A percentile compares a stretch with the other conserved stretches of the same genome.
Evolutionary conservation across 2,797 vertebrate species (phyloP).

Genomic region (Semotilus atromaculatus): DNA sequence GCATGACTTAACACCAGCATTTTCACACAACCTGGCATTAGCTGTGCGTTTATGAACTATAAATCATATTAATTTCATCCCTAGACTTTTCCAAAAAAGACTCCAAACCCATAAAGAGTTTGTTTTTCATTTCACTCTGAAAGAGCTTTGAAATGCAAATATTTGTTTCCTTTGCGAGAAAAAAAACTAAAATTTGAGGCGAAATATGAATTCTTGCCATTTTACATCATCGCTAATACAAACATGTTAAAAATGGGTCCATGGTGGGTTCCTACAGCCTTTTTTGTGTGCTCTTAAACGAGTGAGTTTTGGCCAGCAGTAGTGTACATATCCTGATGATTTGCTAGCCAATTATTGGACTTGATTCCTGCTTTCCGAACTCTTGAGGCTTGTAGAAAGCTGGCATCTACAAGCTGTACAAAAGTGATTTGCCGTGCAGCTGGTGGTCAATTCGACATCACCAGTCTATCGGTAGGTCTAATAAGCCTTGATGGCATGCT

Average conservation of each 20-base stretch:
- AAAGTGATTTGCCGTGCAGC: conserved; percentile 75
- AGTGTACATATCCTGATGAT: conserved; percentile 76
- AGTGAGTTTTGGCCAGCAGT: conserved; percentile 78
- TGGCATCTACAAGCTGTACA: conserved; percentile 78
- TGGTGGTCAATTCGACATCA: conserved; percentile 69
- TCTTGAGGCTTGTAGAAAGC: conserved; percentile 75
- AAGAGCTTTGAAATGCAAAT: conserved; percentile 83
- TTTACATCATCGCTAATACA: conserved; percentile 80
- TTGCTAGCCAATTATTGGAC: conserved; percentile 72
- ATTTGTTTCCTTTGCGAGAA: conserved; percentile 74
- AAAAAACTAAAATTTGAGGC: conserved; percentile 73
- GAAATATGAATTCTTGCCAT: conserved; percentile 78
- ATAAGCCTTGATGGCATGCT: conserved; percentile 26
- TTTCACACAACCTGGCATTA: conserved; percentile 77
- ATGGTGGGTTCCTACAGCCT: conserved; percentile 66
- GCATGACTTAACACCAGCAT: conserved; percentile 68
- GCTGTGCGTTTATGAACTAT: conserved; percentile 76
- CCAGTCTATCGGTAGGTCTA: conserved; percentile 75
- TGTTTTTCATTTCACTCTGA: conserved; percentile 79
- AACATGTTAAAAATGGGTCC: conserved; percentile 65
- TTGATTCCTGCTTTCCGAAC: conserved; percentile 77
- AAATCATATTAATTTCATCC: conserved; percentile 75
- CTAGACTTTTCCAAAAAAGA: conserved; percentile 77
- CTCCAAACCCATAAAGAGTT: conserved; percentile 78
- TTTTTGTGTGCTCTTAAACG: conserved; percentile 76